Evolutionary conservation across 1,140 invertebrate genomes (phyloP).

Genomic region (Drosophila pseudoobscura): DNA sequence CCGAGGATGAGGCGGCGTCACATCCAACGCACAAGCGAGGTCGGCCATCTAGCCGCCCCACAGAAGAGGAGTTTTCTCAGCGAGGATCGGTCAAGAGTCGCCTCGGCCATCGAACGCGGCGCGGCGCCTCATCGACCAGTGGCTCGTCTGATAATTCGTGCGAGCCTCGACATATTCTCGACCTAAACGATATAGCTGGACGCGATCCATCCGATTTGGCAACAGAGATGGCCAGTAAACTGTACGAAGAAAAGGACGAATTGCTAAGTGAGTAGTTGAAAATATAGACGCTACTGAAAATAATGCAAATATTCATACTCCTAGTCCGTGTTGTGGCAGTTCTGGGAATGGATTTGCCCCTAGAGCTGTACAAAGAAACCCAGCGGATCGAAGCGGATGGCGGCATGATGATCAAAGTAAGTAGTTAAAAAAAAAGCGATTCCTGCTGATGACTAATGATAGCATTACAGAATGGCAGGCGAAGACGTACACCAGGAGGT

Average conservation of each 20-base stretch:
- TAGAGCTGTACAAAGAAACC: slow-evolving; percentile 91
- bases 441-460: background rate
- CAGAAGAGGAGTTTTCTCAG: slow-evolving; percentile 21
- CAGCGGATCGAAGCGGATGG: slow-evolving; percentile 91
- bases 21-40: slow-evolving; percentile 69
- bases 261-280: slow-evolving; percentile 86
- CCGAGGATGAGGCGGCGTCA: slow-evolving; percentile 54
- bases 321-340: slow-evolving; percentile 89
- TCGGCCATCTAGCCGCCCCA: slow-evolving; percentile 39
- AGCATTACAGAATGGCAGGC: slow-evolving; percentile 88
- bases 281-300: background rate
- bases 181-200: slow-evolving; percentile 80
- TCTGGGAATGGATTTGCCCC: slow-evolving; percentile 89
- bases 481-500: slow-evolving; percentile 92
- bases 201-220: slow-evolving; percentile 86
- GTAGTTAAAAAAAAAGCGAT: background rate
- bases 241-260: slow-evolving; percentile 88
- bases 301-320: slow-evolving; percentile 17
- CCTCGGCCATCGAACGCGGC: slow-evolving; percentile 48
- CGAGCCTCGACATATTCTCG: slow-evolving; percentile 81
- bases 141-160: slow-evolving; percentile 69
- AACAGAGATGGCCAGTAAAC: slow-evolving; percentile 88
- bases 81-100: slow-evolving; percentile 49
- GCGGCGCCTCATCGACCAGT: slow-evolving; percentile 68
- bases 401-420: slow-evolving; percentile 91